Evolutionary conservation across 2,888 invertebrate genomes (phyloP), one percentile per base, ranked within the genome.

Genomic region (Scaptomyza caliginosa): DNA sequence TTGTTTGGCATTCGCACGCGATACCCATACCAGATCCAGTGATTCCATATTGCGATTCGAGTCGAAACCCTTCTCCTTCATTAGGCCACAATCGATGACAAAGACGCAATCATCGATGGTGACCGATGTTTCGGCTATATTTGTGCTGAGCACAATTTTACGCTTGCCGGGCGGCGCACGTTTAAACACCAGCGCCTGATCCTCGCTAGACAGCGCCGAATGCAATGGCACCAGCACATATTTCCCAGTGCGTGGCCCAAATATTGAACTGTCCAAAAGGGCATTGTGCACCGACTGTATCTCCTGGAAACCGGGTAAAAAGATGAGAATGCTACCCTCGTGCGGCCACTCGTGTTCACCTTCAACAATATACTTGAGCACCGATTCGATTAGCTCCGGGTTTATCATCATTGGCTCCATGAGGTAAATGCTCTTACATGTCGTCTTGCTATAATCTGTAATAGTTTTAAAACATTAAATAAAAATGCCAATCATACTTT

Each of bases 91-190:
- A 90, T 99, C 98, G 39, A 99, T 93, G 1, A 99, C 98, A 89
- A 96, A 98, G 0, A 98, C 97, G 77, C 98, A 98, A 92, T 99
- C 98, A 86, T 98, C 97, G 67, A 99, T 98, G 5, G 99, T 99
- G 6, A 99, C 94, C 0, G 98, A 98, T 0, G 98, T 98, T 92
- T 99, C 98, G 0, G 98, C 98, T 66, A 99, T 96, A 89, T 99
- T 98, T 0, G 98, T 99, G 2, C 95, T 94, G 0, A 98, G 92
- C 0, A 97, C 95, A 62, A 98, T 96, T 93, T 98, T 98, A 30
- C 98, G 92, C 17, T 94, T 93, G 0, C 95, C 96, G 0, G 92
- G 90, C 28, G 93, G 94, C 0, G 95, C 93, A 74, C 94, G 95
- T 81, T 94, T 94, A 88, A 93, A 94, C 19, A 97, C 95, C 36